Conservation (phyloP, 2,797 vertebrate genomes). For the Antennarius maculatus region DNA sequence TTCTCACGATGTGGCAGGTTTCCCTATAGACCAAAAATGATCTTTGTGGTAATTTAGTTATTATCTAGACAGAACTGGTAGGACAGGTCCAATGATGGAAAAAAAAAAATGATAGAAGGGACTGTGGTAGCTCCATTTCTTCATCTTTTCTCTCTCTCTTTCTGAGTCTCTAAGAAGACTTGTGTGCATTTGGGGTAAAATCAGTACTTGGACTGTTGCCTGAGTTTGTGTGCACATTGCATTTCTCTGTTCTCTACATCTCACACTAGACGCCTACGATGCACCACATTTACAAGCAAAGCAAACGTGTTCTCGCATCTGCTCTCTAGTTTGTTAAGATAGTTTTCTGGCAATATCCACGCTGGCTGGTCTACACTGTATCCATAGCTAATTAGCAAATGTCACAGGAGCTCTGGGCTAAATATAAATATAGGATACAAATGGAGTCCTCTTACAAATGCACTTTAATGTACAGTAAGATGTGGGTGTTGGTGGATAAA, state of each 20-base stretch:
- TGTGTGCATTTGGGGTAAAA: slow-evolving; percentile 75
- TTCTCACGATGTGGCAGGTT: slow-evolving; percentile 80
- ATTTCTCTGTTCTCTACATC: slow-evolving; percentile 73
- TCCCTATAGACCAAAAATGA: slow-evolving; percentile 84
- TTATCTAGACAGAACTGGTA: slow-evolving; percentile 69
- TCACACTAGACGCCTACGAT: slow-evolving; percentile 79
- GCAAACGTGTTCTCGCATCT: slow-evolving; percentile 76
- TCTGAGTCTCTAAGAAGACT: slow-evolving; percentile 64
- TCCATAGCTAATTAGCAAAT: slow-evolving; percentile 71
- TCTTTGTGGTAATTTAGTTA: slow-evolving; percentile 82
- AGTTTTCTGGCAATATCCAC: slow-evolving; percentile 68
- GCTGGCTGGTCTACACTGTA: slow-evolving; percentile 52
- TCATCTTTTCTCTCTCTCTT: slow-evolving; percentile 20
- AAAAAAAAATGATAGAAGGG: slow-evolving; percentile 75
- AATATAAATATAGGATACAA: slow-evolving; percentile 64
- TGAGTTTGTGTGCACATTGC: slow-evolving; percentile 72
- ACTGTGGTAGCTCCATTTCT: slow-evolving; percentile 66
- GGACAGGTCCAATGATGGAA: slow-evolving; percentile 76
- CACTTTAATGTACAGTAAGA: slow-evolving; percentile 40
- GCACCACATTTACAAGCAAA: slow-evolving; percentile 77
- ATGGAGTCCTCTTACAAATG: slow-evolving; percentile 47
- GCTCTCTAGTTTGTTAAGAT: slow-evolving; percentile 74
- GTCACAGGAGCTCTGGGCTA: slow-evolving; percentile 52
- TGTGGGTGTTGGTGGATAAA: slow-evolving; percentile 32
- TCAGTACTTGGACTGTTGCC: slow-evolving; percentile 75